Evolutionary conservation across 2,888 invertebrate genomes (phyloP), one percentile per base, ranked within the genome.

Genomic region (Ophioninae sp.): DNA sequence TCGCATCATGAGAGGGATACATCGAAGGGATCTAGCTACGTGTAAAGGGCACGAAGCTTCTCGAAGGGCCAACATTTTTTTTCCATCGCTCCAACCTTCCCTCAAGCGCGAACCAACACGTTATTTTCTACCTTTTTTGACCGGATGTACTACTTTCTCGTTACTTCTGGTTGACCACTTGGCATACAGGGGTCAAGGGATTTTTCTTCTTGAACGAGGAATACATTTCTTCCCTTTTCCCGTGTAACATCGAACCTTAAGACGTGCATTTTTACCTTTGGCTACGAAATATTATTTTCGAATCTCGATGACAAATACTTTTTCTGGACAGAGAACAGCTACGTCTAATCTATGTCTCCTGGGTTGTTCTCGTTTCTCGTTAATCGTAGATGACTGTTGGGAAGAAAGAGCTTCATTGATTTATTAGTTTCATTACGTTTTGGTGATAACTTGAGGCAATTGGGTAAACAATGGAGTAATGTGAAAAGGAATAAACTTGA

Each of bases 1-100:
- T 77, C 59, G 68, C 56, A 72, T 67, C 20, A n/a, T 61, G 23
- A 56, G 75, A 75, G 64, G 74, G 78, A 75, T 72, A 67, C 67
- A 69, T 75, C 69, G 69, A 72, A 65, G 37, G 23, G 74, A 57
- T 64, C 50, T 23, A 73, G 23, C n/a, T 8, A 20, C 23, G 74
- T 56, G 62, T 17, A 61, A 59, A 30, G 65, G 65, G 69, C 30
- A 37, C 37, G 69, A 61, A 67, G 61, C 68, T 68, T 56, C 61
- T 57, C 30, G 61, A 57, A 77, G 44, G 37, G 41, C 70, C 39
- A 59, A 21, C 21, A 10, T 57, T 72, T 64, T 59, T 64, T 30
- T 30, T 30, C 62, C 62, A 41, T 68, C 37, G 61, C 74, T 10
- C 30, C 3, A 39, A 39, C 50, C 13, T 30, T 21, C 50, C 50